Conservation (phyloP, 2,797 vertebrate species). For the Poeciliopsis turneri region DNA sequence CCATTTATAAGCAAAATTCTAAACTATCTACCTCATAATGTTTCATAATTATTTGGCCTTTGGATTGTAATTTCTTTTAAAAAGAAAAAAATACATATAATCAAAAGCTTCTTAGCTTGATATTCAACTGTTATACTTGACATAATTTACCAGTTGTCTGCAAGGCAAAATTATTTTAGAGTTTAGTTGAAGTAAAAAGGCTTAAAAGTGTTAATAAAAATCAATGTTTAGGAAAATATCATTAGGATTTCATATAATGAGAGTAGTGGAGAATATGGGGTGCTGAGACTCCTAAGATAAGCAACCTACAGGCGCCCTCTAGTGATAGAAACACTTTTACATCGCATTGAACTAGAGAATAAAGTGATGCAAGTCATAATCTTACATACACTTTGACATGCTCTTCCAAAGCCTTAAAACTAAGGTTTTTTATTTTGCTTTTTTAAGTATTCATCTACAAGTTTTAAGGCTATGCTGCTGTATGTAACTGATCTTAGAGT, state of each 20-base stretch:
- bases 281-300: slow-evolving; percentile 17
- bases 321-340: slow-evolving; percentile 54
- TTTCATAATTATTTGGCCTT: background rate
- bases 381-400: background rate
- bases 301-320: slow-evolving; percentile 78
- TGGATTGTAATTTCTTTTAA: background rate
- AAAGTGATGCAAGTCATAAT: background rate
- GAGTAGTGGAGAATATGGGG: slow-evolving; percentile 18
- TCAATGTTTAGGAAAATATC: slow-evolving; percentile 29
- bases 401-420: background rate
- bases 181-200: slow-evolving; percentile 25
- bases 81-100: background rate
- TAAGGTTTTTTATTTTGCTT: background rate
- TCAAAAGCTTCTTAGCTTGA: background rate
- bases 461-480: background rate
- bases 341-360: slow-evolving; percentile 5
- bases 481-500: background rate
- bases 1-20: background rate
- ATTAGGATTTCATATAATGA: slow-evolving; percentile 35
- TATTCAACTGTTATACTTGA: background rate
- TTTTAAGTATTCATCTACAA: background rate
- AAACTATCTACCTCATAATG: background rate
- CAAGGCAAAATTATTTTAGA: slow-evolving; percentile 18
- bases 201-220: slow-evolving; percentile 48
- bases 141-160: slow-evolving; percentile 3